Evolutionary conservation across 2,888 invertebrate genomes (phyloP).

Genomic region (Sialis fuliginosa): DNA sequence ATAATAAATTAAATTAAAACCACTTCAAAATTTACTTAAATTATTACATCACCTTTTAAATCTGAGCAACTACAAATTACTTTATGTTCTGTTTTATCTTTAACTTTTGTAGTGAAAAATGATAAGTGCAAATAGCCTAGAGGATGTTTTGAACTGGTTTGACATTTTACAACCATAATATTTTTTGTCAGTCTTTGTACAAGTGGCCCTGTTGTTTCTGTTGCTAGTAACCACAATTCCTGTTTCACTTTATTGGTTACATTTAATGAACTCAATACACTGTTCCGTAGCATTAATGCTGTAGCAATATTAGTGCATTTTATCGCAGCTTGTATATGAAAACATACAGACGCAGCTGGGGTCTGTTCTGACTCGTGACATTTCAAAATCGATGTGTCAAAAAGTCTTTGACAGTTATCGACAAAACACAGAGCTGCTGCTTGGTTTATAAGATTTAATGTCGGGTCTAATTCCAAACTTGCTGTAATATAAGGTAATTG

Average conservation of each 20-base stretch:
- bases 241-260: conserved; percentile 38
- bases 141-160: conserved; percentile 43
- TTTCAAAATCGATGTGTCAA: conserved; percentile 33
- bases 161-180: conserved; percentile 53
- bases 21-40: neutral
- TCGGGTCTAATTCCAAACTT: conserved; percentile 17
- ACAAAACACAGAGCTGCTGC: conserved; percentile 35
- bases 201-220: conserved; percentile 39
- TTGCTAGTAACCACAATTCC: conserved; percentile 38
- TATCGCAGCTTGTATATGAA: conserved; percentile 45
- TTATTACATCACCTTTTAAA: conserved; percentile 24
- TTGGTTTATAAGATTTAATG: conserved; percentile 18
- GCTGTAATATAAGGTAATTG: conserved; percentile 30
- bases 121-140: conserved; percentile 52
- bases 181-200: conserved; percentile 53
- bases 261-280: conserved; percentile 37
- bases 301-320: conserved; percentile 41
- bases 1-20: neutral
- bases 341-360: conserved; percentile 23
- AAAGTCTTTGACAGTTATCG: conserved; percentile 34
- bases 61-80: conserved; percentile 38
- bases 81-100: conserved; percentile 30
- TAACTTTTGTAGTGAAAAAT: conserved; percentile 32
- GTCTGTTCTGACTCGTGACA: conserved; percentile 26
- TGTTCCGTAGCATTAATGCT: conserved; percentile 38